Percentiles rank a stretch among this genome's conserved stretches.
phyloP scores from a whole-genome alignment of 2,797 vertebrate genomes.

The Nothura maculosa region DNA sequence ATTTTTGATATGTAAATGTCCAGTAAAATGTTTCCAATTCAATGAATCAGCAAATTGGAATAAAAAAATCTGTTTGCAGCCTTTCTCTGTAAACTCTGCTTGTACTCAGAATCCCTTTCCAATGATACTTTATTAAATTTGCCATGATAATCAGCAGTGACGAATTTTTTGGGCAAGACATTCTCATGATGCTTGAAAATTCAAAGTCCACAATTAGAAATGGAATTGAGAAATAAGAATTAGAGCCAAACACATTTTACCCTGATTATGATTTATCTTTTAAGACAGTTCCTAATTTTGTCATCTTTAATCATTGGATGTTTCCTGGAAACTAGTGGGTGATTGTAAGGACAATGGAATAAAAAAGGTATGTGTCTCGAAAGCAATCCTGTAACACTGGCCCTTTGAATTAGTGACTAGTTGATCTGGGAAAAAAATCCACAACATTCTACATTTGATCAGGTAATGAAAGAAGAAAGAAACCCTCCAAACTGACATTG shows the following conservation, averaged over 20 bases:
- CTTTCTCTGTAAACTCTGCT: background rate
- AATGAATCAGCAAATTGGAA: background rate
- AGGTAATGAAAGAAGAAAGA: background rate
- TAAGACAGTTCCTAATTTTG: background rate
- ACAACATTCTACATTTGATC: background rate
- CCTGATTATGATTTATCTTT: background rate
- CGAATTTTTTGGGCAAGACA: background rate
- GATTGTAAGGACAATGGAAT: background rate
- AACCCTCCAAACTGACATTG: background rate
- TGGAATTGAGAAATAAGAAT: background rate
- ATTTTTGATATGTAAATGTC: background rate
- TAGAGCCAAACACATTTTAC: background rate
- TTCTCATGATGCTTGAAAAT: background rate
- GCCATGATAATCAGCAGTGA: background rate
- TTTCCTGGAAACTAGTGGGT: background rate
- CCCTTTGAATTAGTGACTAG: background rate
- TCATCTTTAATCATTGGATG: background rate
- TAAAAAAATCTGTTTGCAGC: background rate
- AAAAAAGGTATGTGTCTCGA: background rate
- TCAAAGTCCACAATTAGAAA: background rate
- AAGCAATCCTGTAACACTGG: background rate
- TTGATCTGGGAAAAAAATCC: background rate
- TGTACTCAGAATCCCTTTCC: background rate
- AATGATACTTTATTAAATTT: background rate
- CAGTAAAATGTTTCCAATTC: background rate